These are phyloP conservation scores for Drosophila micromelanica DNA, from an alignment of 1,140 invertebrate species.

Conservation along the genomic window DNA sequence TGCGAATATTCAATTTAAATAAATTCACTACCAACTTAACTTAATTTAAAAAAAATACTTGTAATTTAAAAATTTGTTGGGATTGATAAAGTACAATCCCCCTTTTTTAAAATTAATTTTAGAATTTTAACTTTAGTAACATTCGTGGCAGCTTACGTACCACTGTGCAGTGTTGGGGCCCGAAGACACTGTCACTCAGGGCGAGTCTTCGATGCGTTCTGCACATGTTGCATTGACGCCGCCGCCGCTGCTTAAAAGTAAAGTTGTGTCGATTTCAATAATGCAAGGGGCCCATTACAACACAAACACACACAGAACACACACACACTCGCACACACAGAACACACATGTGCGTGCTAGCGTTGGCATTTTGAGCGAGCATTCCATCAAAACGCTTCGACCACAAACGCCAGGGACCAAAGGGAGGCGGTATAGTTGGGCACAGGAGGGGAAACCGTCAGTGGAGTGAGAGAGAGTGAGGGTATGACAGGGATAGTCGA, in stretches of 20 bases:
- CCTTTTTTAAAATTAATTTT: too few species aligned
- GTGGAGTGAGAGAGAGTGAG: not conserved
- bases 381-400: slow-evolving; percentile 77
- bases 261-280: slow-evolving; percentile 83
- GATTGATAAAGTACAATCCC: too few species aligned
- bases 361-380: slow-evolving; percentile 69
- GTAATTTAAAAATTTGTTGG: too few species aligned
- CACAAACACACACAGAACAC: slow-evolving; percentile 22
- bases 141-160: not conserved
- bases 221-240: slow-evolving; percentile 53
- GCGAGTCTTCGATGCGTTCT: slow-evolving; percentile 38
- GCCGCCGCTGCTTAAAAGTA: slow-evolving; percentile 71
- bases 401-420: slow-evolving; percentile 55
- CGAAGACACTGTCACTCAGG: slow-evolving; percentile 59
- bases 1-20: too few species aligned
- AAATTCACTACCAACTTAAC: too few species aligned
- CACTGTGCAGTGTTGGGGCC: slow-evolving; percentile 23
- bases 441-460: too few species aligned
- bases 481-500: slow-evolving; percentile 1
- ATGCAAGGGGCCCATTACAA: slow-evolving; percentile 78
- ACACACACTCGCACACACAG: not conserved
- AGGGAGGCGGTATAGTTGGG: slow-evolving; percentile 8
- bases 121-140: too few species aligned
- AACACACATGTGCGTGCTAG: slow-evolving; percentile 65
- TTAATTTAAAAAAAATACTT: too few species aligned